Evolutionary conservation across 2,113 vertebrate species (phyloP).

Genomic region (Anhinga rufa): DNA sequence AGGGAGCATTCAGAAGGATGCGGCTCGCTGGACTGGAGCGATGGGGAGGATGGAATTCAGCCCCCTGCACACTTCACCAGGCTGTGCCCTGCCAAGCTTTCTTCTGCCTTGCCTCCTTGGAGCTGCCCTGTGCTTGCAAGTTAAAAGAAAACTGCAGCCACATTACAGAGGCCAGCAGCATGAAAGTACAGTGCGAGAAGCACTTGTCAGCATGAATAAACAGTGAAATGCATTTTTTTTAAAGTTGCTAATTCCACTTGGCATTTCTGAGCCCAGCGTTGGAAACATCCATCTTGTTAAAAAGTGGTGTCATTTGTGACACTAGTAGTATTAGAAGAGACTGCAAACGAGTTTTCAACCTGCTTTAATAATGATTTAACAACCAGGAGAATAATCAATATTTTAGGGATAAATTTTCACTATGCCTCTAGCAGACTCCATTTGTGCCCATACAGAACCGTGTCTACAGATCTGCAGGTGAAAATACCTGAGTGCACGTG

Average conservation of each 20-base stretch:
- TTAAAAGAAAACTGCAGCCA: not conserved
- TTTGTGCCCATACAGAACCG: not conserved
- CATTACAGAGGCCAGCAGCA: not conserved
- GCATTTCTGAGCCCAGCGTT: not conserved
- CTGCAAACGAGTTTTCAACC: conserved; percentile 7
- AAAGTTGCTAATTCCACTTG: conserved; percentile 29
- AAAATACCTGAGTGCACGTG: not conserved
- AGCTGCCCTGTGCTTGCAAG: not conserved
- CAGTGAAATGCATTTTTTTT: conserved; percentile 8
- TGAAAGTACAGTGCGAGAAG: not conserved
- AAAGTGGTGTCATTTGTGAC: conserved; percentile 35
- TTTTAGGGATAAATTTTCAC: conserved; percentile 30
- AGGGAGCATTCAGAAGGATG: conserved; percentile 33
- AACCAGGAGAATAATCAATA: conserved; percentile 33
- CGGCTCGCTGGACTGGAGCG: conserved; percentile 6
- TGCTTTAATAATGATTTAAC: conserved; percentile 59
- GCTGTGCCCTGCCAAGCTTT: not conserved
- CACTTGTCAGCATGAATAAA: conserved; percentile 29
- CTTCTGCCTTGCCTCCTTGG: not conserved
- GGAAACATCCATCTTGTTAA: conserved; percentile 47
- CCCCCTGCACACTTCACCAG: not conserved
- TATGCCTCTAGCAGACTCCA: not conserved
- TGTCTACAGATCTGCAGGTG: not conserved
- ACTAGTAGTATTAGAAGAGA: conserved; percentile 5
- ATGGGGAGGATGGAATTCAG: conserved; percentile 20